A percentile compares a stretch with the other conserved stretches of the same genome.
Conservation (phyloP, 2,113 vertebrate species). For the Noctilio leporinus region DNA sequence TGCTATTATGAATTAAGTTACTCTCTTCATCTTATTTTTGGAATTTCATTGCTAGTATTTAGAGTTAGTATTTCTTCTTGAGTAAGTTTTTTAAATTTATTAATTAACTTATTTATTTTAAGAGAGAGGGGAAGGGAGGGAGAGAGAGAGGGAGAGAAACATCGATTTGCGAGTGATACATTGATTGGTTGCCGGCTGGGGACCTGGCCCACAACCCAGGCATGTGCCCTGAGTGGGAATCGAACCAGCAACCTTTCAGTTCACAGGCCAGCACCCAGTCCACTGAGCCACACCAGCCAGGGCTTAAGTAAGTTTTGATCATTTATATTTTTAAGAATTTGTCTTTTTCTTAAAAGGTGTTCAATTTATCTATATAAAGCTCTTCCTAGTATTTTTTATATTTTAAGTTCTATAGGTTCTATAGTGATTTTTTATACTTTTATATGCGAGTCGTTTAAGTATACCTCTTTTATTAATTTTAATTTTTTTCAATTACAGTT, state of each 20-base stretch:
- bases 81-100: neutral
- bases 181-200: too few species aligned
- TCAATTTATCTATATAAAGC: neutral
- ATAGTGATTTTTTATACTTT: neutral
- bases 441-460: neutral
- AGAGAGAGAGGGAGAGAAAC: too few species aligned
- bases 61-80: neutral
- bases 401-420: neutral
- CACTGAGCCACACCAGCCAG: too few species aligned
- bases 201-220: too few species aligned
- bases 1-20: neutral
- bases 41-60: neutral
- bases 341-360: neutral
- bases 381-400: neutral
- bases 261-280: too few species aligned
- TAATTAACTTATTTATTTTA: too few species aligned
- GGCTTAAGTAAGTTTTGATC: neutral
- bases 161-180: too few species aligned
- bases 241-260: too few species aligned
- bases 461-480: neutral
- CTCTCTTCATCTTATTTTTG: neutral
- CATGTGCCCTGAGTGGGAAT: too few species aligned
- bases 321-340: neutral
- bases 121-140: too few species aligned
- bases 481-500: neutral